A percentile compares a stretch with the other conserved stretches of the same genome.
Evolutionary conservation across 2,888 invertebrate species (phyloP).

Genomic region (Zele albiditarsus): DNA sequence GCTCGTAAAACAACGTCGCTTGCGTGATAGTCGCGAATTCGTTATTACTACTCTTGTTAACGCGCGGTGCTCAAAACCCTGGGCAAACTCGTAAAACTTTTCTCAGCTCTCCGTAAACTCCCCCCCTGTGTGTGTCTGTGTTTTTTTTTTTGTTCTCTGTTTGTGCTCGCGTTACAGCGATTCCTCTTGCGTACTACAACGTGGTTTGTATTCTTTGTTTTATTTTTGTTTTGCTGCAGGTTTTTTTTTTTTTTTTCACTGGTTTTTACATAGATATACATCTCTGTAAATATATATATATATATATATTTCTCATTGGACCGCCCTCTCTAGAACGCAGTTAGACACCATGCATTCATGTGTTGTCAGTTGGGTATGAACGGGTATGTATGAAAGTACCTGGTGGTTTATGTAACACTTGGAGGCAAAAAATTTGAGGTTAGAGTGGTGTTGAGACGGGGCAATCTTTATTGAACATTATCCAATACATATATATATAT

Average conservation of each 20-base stretch:
- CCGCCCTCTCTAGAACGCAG: background rate
- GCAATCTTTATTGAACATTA: no score
- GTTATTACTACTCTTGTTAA: slow-evolving; percentile 67
- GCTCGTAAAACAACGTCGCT: slow-evolving; percentile 61
- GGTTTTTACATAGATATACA: slow-evolving; percentile 8
- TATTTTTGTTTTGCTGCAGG: background rate
- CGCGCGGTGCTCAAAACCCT: slow-evolving; percentile 58
- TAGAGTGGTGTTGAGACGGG: background rate
- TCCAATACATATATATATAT: no score
- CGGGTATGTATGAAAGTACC: background rate
- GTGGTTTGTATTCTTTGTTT: background rate
- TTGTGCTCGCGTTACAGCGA: background rate
- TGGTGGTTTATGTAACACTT: background rate
- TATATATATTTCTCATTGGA: background rate
- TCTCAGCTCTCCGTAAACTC: slow-evolving; percentile 25
- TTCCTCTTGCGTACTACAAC: slow-evolving; percentile 3
- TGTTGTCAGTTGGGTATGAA: slow-evolving; percentile 1
- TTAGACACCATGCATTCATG: background rate
- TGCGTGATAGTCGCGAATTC: slow-evolving; percentile 69
- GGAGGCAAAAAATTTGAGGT: background rate
- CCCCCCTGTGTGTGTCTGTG: background rate
- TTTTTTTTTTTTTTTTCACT: background rate
- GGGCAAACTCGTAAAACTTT: slow-evolving; percentile 65
- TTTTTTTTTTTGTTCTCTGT: slow-evolving; percentile 8
- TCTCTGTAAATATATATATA: background rate